phyloP scores from a whole-genome alignment of 2,888 invertebrate genomes.

The Oxycera nigricornis region DNA sequence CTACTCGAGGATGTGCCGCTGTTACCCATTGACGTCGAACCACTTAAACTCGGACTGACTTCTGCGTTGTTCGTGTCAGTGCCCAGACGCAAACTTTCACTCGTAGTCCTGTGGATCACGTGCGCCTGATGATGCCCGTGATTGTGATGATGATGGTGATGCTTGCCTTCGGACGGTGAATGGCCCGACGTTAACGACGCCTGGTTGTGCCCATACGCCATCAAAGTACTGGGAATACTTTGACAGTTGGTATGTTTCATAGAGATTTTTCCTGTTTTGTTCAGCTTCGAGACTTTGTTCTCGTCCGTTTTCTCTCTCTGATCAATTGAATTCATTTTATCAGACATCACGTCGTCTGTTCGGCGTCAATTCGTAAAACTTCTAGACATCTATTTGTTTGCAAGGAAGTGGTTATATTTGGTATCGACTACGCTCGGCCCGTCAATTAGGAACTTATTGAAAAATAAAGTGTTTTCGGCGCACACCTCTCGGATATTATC shows the following conservation, averaged over 20 bases:
- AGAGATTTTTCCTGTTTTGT: neutral
- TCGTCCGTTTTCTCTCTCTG: neutral
- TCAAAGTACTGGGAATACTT: constrained; percentile 8
- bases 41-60: constrained; percentile 50
- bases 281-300: neutral
- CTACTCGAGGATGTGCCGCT: constrained; percentile 47
- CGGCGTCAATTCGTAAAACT: neutral
- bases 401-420: no score
- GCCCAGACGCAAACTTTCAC: constrained; percentile 72
- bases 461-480: no score
- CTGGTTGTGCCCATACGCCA: constrained; percentile 15
- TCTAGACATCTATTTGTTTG: neutral
- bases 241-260: constrained; percentile 24
- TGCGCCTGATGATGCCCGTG: constrained; percentile 47
- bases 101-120: constrained; percentile 74
- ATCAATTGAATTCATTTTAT: neutral
- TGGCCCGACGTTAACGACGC: neutral
- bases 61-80: constrained; percentile 45
- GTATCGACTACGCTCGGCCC: no score
- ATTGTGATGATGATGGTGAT: constrained; percentile 52
- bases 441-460: no score
- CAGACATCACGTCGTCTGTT: constrained; percentile 10
- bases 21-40: constrained; percentile 35
- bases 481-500: no score
- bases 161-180: constrained; percentile 48